Evolutionary conservation across 2,113 vertebrate species (phyloP).

Genomic region (Vulpes ferrilata): DNA sequence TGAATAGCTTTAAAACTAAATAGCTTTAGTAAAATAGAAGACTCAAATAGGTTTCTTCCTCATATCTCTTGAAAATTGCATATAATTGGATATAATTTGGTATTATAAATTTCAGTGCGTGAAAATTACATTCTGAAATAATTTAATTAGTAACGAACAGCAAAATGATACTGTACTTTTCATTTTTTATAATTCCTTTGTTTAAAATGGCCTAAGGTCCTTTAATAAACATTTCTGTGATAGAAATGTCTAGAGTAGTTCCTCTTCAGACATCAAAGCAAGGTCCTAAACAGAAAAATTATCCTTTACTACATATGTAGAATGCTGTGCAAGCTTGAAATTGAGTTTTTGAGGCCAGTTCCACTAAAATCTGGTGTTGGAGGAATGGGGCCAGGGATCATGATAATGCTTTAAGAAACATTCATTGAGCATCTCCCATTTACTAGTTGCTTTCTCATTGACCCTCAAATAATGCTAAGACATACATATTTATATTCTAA

Average conservation of each 20-base stretch:
- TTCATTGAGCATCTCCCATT: not conserved
- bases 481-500: not conserved
- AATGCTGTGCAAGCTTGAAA: not conserved
- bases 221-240: constrained; percentile 43
- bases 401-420: not conserved
- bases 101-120: constrained; percentile 14
- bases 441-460: not conserved
- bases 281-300: not conserved
- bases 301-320: not conserved
- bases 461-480: not conserved
- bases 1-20: not conserved
- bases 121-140: constrained; percentile 59
- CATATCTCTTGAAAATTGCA: not conserved
- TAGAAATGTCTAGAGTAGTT: not conserved
- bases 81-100: constrained; percentile 31
- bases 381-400: not conserved
- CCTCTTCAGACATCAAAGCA: not conserved
- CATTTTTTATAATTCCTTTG: not conserved
- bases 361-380: not conserved
- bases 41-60: not conserved
- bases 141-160: constrained; percentile 56
- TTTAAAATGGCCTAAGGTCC: not conserved
- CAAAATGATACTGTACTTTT: not conserved
- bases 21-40: not conserved
- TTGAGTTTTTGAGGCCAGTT: not conserved